phyloP scores from a whole-genome alignment of 2,888 invertebrate genomes.

The Agriopis leucophaearia region DNA sequence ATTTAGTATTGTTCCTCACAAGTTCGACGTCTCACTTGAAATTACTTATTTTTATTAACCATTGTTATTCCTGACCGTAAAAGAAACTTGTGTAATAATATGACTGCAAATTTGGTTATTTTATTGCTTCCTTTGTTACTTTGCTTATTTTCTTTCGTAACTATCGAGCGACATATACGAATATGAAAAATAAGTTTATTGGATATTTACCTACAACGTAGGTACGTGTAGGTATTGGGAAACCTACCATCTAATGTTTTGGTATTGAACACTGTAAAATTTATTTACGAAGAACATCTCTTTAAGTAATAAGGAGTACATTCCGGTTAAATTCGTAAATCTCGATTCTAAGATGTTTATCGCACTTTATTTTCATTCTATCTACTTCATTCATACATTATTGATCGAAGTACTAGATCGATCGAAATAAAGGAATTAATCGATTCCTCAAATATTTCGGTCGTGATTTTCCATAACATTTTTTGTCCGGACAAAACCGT shows the following conservation, averaged over 20 bases:
- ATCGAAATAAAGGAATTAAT: constrained; percentile 1
- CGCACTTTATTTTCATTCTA: too few species aligned
- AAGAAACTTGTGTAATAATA: constrained; percentile 40
- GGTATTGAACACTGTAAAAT: too few species aligned
- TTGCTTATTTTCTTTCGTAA: constrained; percentile 14
- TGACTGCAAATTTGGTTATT: constrained; percentile 55
- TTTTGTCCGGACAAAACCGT: constrained; percentile 45
- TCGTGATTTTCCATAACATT: constrained; percentile 29
- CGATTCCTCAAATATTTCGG: constrained; percentile 15
- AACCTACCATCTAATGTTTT: too few species aligned
- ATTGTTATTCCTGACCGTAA: constrained; percentile 59
- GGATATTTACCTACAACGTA: background rate
- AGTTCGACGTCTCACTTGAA: constrained; percentile 22
- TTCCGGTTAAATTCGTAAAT: background rate
- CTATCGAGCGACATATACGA: background rate
- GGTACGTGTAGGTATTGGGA: too few species aligned
- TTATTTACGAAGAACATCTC: too few species aligned
- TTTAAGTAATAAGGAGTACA: too few species aligned
- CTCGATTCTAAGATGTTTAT: background rate
- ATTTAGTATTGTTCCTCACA: constrained; percentile 9
- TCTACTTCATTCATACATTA: too few species aligned
- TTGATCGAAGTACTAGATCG: background rate
- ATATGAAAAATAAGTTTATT: constrained; percentile 10
- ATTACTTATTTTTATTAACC: constrained; percentile 58
- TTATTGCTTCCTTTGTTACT: constrained; percentile 45